A percentile compares a stretch with the other conserved stretches of the same genome.
Conservation (phyloP, 2,888 invertebrate genomes). For the Odontocolon sp. region DNA sequence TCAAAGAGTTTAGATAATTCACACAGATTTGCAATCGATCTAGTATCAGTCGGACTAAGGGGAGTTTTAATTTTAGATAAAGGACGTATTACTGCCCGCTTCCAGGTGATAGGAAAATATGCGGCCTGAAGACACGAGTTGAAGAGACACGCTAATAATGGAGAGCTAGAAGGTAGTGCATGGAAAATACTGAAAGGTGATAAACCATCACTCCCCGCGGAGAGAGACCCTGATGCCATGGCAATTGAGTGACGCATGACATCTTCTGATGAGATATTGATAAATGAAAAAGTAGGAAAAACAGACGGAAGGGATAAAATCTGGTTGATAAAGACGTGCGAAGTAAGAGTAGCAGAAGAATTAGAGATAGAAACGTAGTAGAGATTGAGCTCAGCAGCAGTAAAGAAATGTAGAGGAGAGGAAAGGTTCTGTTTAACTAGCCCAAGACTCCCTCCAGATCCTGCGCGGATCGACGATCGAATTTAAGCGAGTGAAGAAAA, state of each 20-base stretch:
- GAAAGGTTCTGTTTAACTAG: not conserved
- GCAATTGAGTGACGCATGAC: too few species aligned
- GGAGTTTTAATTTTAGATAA: not conserved
- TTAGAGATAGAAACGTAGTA: not conserved
- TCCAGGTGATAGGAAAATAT: not conserved
- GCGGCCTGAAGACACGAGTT: not conserved
- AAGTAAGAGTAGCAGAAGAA: not conserved
- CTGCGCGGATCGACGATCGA: not conserved
- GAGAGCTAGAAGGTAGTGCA: not conserved
- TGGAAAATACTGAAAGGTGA: not conserved
- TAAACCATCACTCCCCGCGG: not conserved
- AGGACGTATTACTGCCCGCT: not conserved
- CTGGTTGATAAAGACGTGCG: too few species aligned
- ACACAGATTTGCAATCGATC: conserved; percentile 25
- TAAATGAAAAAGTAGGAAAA: too few species aligned
- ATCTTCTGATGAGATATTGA: too few species aligned
- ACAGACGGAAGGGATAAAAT: too few species aligned
- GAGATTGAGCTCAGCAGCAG: not conserved
- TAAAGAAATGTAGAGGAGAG: not conserved
- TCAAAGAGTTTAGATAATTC: not conserved
- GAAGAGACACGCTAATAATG: not conserved
- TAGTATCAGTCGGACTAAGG: not conserved
- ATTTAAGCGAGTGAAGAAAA: not conserved
- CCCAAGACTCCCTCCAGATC: not conserved
- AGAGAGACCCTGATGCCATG: not conserved